These are phyloP conservation scores for Zosterops borbonicus DNA, from an alignment of 2,113 vertebrate genomes.

Conservation along the genomic window DNA sequence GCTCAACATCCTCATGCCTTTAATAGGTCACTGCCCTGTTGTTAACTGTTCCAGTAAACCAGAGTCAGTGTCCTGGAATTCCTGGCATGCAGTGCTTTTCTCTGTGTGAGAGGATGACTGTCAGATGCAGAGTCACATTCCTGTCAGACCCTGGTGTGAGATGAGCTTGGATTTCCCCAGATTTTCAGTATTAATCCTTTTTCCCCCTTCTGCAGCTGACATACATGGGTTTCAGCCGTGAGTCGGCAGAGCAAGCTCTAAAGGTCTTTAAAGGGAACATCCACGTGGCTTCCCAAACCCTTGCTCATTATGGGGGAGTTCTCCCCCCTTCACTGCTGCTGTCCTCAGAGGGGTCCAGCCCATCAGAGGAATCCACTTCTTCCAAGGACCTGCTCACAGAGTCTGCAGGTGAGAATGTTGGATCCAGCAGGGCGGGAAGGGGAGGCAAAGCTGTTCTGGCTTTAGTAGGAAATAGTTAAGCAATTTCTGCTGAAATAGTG, in stretches of 20 bases:
- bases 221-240: slow-evolving; percentile 84
- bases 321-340: slow-evolving; percentile 75
- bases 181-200: not conserved
- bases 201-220: slow-evolving; percentile 69
- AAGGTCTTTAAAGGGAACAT: slow-evolving; percentile 80
- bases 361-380: slow-evolving; percentile 77
- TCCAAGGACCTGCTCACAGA: slow-evolving; percentile 64
- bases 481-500: not conserved
- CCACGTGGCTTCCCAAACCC: slow-evolving; percentile 83
- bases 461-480: not conserved
- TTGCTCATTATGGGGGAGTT: slow-evolving; percentile 81
- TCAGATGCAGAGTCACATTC: not conserved
- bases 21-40: slow-evolving; percentile 48
- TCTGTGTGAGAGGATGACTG: not conserved
- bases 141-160: not conserved
- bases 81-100: not conserved
- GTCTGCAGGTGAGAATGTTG: slow-evolving; percentile 70
- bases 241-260: slow-evolving; percentile 74
- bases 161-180: not conserved
- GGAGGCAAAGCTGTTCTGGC: not conserved
- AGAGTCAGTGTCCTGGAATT: slow-evolving; percentile 55
- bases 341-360: slow-evolving; percentile 51
- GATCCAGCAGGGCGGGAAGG: too few relatives aligned
- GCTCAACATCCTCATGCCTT: not conserved
- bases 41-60: slow-evolving; percentile 57